phyloP scores from a whole-genome alignment of 2,797 vertebrate genomes.

The Huso huso region DNA sequence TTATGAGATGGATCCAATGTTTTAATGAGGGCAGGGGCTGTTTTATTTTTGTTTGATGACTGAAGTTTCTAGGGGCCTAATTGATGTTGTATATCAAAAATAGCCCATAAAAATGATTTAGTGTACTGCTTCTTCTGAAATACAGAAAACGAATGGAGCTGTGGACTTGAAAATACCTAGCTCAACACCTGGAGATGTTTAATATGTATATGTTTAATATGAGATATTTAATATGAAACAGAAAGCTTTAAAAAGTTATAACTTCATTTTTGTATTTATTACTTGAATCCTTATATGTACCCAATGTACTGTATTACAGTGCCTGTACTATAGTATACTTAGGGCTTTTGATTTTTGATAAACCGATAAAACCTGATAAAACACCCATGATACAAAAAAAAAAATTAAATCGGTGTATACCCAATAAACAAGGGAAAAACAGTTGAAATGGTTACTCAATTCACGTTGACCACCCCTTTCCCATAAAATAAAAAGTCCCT shows the following conservation, averaged over 20 bases:
- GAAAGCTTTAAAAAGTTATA: slow-evolving; percentile 9
- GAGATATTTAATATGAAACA: neutral
- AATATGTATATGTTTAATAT: neutral
- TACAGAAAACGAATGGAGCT: neutral
- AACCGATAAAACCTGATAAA: too few species aligned
- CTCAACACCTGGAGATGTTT: slow-evolving; percentile 16
- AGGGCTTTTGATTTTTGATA: too few species aligned
- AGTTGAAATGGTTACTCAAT: too few species aligned
- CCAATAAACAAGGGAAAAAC: too few species aligned
- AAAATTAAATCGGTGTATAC: too few species aligned
- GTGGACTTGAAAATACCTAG: too few species aligned
- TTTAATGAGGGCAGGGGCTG: slow-evolving; percentile 24
- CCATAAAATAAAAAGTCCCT: too few species aligned
- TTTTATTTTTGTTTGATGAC: slow-evolving; percentile 6
- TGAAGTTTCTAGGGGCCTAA: slow-evolving; percentile 23
- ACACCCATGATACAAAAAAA: too few species aligned
- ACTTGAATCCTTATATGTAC: too few species aligned
- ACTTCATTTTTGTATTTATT: slow-evolving; percentile 1
- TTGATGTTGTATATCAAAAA: slow-evolving; percentile 18
- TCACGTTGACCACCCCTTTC: too few species aligned
- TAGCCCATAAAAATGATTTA: slow-evolving; percentile 1
- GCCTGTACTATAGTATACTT: too few species aligned
- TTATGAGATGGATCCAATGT: slow-evolving; percentile 6
- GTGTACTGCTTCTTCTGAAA: neutral
- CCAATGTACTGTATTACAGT: too few species aligned